Percentiles rank a stretch among this genome's conserved stretches.
Conservation (phyloP, 2,113 vertebrate genomes). For the Chaetodon trifascialis region DNA sequence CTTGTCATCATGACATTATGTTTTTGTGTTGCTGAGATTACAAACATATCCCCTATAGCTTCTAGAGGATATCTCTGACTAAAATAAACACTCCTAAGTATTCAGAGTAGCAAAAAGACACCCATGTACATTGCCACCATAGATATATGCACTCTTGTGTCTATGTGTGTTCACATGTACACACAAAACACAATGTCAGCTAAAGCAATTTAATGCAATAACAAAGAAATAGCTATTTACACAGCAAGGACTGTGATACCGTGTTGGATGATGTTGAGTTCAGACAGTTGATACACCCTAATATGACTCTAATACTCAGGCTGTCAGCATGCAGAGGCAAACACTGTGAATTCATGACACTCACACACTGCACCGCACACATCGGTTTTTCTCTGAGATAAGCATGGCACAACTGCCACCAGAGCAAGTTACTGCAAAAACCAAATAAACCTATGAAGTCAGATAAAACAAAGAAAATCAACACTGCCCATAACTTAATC, state of each 20-base stretch:
- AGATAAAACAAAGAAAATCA: constrained; percentile 23
- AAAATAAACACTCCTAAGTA: constrained; percentile 64
- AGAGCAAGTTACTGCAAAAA: not conserved
- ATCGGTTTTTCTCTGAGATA: constrained; percentile 12
- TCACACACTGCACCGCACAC: not conserved
- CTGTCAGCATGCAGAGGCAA: constrained; percentile 17
- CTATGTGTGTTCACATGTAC: not conserved
- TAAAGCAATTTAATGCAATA: constrained; percentile 41
- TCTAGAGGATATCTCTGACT: constrained; percentile 56
- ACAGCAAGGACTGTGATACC: constrained; percentile 24
- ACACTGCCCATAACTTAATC: not conserved
- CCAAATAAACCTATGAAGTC: not conserved
- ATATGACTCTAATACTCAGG: constrained; percentile 18
- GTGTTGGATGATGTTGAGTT: constrained; percentile 32
- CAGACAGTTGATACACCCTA: constrained; percentile 43
- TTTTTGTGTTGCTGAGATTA: constrained; percentile 76
- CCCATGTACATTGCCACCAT: not conserved
- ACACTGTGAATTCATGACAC: constrained; percentile 7
- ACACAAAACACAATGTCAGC: constrained; percentile 18
- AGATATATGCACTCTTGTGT: not conserved
- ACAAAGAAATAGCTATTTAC: constrained; percentile 53
- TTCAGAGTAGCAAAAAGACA: constrained; percentile 13
- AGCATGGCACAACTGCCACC: not conserved
- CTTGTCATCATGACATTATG: constrained; percentile 75
- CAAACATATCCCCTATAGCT: constrained; percentile 62